Percentiles rank a stretch among this genome's conserved stretches.
Conservation (phyloP, 2,888 invertebrate species). For the Ennomos fuscantarius region DNA sequence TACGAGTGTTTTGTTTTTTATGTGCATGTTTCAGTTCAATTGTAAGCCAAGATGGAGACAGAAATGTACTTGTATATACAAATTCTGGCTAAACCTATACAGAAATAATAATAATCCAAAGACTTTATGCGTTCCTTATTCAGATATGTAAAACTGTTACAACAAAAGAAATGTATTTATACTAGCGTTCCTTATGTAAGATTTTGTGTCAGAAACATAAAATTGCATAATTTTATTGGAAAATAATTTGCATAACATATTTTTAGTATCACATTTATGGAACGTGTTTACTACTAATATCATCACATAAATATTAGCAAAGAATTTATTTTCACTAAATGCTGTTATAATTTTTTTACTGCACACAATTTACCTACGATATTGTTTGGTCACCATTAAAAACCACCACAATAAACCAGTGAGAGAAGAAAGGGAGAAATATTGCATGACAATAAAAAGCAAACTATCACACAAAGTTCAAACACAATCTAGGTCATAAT, state of each 20-base stretch:
- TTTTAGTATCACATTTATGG: slow-evolving; percentile 24
- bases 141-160: background rate
- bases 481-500: slow-evolving; percentile 4
- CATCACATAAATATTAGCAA: slow-evolving; percentile 23
- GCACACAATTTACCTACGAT: background rate
- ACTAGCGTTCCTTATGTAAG: background rate
- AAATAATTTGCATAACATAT: slow-evolving; percentile 41
- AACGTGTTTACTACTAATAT: slow-evolving; percentile 17
- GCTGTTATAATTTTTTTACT: background rate
- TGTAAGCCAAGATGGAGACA: slow-evolving; percentile 34
- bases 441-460: too few relatives aligned
- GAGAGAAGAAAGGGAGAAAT: too few relatives aligned
- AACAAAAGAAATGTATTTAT: slow-evolving; percentile 2
- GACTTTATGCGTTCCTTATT: too few relatives aligned
- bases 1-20: slow-evolving; percentile 36
- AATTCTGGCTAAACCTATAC: background rate
- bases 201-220: slow-evolving; percentile 1
- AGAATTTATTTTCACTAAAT: slow-evolving; percentile 2
- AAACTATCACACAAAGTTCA: background rate
- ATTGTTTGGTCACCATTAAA: too few relatives aligned
- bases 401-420: too few relatives aligned
- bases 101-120: too few relatives aligned
- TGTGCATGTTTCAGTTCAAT: slow-evolving; percentile 37
- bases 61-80: slow-evolving; percentile 18
- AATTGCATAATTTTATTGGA: slow-evolving; percentile 44